Base-by-base conservation (phyloP, 2,797 vertebrate genomes). In the Bovichtus diacanthus region DNA sequence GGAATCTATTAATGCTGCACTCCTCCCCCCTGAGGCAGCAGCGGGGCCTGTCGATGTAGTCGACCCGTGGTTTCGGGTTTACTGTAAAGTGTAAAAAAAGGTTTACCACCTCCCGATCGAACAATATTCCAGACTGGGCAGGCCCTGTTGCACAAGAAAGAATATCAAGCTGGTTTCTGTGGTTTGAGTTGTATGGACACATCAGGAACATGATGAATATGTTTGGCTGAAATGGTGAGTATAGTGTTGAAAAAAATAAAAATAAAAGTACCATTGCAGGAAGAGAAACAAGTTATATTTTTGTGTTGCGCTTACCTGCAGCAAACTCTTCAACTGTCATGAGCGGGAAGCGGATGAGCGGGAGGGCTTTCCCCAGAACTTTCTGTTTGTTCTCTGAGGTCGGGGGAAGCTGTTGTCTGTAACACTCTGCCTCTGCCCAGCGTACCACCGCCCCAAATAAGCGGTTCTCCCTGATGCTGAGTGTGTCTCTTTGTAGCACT, bases 321-420 rank as follows among this genome's bases (percentile, higher is more conserved):
- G 98, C 98, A 73, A 99, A 99, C 92, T 99, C 98, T 90, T 99
- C 98, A 7, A 99, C 98, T 27, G 97, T 99, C 98, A 99, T 99
- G 76, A 99, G 93, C 0, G 98, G 98, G 88, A 99, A 99, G 83
- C 98, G 98, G 84, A 99, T 98, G 70, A 99, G 97, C 0, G 96
- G 95, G 19, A 99, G 95, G 0, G 98, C 97, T 89, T 97, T 97
- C 71, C 98, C 97, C 84, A 99, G 94, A 53, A 96, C 96, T 73
- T 97, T 95, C 51, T 98, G 94, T 92, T 98, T 99, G 94, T 99
- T 98, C 90, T 99, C 97, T 0, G 97, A 95, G 0, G 96, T 96
- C 58, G 93, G 95, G 83, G 96, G 96, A 65, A 98, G 95, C 87
- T 99, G 98, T 89, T 99, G 98, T 74, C 98, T 94, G 88, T 97